phyloP scores from a whole-genome alignment of 2,113 vertebrate genomes.

The Thinocorus orbignyianus region DNA sequence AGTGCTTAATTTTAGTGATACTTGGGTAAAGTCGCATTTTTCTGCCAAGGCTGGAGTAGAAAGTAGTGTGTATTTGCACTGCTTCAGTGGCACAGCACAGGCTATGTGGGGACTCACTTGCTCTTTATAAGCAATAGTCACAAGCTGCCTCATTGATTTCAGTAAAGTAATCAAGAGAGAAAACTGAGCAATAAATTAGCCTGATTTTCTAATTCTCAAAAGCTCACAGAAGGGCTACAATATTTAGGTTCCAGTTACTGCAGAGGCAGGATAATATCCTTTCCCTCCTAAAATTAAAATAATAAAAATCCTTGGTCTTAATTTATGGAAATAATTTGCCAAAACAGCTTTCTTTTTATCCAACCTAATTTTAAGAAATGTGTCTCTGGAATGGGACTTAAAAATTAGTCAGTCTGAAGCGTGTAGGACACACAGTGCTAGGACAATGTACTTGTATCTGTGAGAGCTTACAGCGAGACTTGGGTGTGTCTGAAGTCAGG shows the following conservation, averaged over 20 bases:
- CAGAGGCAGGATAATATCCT: not conserved
- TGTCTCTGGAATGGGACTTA: not conserved
- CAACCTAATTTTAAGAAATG: not conserved
- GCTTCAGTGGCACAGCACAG: not conserved
- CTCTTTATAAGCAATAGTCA: not conserved
- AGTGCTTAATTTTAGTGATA: not conserved
- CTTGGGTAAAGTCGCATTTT: not conserved
- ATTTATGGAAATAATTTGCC: not conserved
- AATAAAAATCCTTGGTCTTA: not conserved
- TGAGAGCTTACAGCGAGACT: not conserved
- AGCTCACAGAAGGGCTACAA: not conserved
- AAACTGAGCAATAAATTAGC: not conserved
- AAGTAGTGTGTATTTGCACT: not conserved
- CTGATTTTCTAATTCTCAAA: not conserved
- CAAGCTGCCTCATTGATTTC: not conserved
- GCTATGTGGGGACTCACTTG: not conserved
- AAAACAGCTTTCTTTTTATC: not conserved
- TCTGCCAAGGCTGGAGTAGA: not conserved
- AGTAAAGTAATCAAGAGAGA: not conserved
- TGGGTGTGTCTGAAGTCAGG: not conserved
- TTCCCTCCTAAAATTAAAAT: not conserved
- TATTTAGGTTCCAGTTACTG: not conserved
- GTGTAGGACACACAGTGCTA: not conserved
- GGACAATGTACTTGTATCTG: not conserved
- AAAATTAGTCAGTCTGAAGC: not conserved